Conservation (phyloP, 2,113 vertebrate genomes). For the Marmota flaviventris region DNA sequence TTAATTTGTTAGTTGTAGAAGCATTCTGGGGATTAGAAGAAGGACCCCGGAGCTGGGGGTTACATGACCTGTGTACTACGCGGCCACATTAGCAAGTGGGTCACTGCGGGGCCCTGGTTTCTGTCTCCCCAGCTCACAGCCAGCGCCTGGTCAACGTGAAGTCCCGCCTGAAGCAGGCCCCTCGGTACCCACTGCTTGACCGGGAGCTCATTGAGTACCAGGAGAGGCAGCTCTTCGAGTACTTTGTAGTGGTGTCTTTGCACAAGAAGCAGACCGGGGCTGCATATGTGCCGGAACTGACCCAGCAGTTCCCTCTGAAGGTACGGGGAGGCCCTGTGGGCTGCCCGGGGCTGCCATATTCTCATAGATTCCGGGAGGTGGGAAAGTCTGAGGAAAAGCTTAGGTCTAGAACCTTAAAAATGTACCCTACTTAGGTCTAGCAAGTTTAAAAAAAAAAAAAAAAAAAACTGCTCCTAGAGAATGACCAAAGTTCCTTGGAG, state of each 20-base stretch:
- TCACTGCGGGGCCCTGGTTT: rapidly evolving
- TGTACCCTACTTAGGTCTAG: not conserved
- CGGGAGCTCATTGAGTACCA: slow-evolving; percentile 93
- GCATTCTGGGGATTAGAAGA: not conserved
- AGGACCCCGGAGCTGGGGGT: not conserved
- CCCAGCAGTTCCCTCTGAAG: slow-evolving; percentile 98
- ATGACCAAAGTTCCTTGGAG: not conserved
- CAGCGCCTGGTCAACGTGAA: slow-evolving; percentile 96
- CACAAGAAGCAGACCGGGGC: slow-evolving; percentile 95
- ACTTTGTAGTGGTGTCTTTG: slow-evolving; percentile 96
- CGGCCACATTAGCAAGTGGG: not conserved
- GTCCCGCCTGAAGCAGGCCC: slow-evolving; percentile 94
- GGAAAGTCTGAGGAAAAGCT: not conserved
- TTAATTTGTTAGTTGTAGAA: not conserved
- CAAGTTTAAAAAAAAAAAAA: not conserved
- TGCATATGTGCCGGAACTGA: slow-evolving; percentile 95
- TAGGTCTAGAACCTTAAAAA: not conserved
- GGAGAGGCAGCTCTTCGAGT: slow-evolving; percentile 97
- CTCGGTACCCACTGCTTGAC: slow-evolving; percentile 92
- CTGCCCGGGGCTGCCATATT: rapidly evolving
- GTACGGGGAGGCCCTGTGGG: slow-evolving; percentile 76
- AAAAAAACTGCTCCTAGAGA: not conserved
- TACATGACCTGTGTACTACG: not conserved
- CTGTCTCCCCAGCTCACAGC: slow-evolving; percentile 92
- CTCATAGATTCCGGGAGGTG: not conserved